phyloP scores from a whole-genome alignment of 2,888 invertebrate species.

The Volucella inanis region DNA sequence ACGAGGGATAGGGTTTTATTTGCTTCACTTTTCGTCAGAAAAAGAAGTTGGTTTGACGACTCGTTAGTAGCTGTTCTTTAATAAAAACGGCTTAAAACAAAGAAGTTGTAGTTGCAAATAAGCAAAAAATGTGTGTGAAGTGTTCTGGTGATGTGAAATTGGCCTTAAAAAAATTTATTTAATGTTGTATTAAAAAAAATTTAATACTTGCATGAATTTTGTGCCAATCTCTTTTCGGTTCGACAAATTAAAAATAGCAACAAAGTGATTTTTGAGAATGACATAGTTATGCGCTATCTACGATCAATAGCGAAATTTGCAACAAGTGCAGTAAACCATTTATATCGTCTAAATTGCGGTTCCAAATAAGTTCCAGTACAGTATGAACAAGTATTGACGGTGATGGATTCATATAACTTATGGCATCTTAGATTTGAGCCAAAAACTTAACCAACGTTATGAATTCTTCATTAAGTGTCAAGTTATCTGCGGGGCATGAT shows the following conservation, averaged over 20 bases:
- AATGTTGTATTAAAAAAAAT: slow-evolving; percentile 43
- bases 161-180: slow-evolving; percentile 22
- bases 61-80: slow-evolving; percentile 31
- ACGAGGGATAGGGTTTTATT: no score
- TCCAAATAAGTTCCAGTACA: background rate
- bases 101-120: slow-evolving; percentile 58
- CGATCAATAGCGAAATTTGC: slow-evolving; percentile 42
- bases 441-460: slow-evolving; percentile 54
- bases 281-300: slow-evolving; percentile 69
- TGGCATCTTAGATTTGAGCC: slow-evolving; percentile 76
- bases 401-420: slow-evolving; percentile 35
- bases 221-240: slow-evolving; percentile 64
- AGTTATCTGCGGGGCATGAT: slow-evolving; percentile 39
- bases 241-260: slow-evolving; percentile 68
- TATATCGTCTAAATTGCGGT: slow-evolving; percentile 65
- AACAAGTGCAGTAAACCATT: slow-evolving; percentile 45
- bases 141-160: slow-evolving; percentile 51
- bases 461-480: slow-evolving; percentile 46
- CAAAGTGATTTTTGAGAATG: slow-evolving; percentile 71
- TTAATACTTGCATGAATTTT: slow-evolving; percentile 47
- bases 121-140: slow-evolving; percentile 49
- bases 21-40: slow-evolving; percentile 39
- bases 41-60: slow-evolving; percentile 48
- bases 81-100: slow-evolving; percentile 13
- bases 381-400: slow-evolving; percentile 19